phyloP scores from a whole-genome alignment of 2,888 invertebrate genomes.

The Anthoptus insignis region DNA sequence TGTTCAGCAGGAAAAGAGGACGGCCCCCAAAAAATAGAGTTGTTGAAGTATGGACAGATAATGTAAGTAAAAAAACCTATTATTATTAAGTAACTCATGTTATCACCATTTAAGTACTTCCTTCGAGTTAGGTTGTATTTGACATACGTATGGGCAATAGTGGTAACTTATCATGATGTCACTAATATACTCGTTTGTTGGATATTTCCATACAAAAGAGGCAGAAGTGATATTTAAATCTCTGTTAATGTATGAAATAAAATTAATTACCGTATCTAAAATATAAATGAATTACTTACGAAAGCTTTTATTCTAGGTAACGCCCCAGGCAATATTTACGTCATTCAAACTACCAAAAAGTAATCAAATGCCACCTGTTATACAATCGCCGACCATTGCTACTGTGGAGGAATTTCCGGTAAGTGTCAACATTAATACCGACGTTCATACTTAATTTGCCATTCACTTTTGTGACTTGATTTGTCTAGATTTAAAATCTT shows the following conservation, averaged over 20 bases:
- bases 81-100: too few species aligned
- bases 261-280: not conserved
- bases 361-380: constrained; percentile 76
- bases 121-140: too few species aligned
- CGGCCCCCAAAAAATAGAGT: constrained; percentile 99
- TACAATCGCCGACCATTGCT: constrained; percentile 74
- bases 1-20: constrained; percentile 97
- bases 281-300: not conserved
- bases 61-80: constrained; percentile 83
- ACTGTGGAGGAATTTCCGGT: constrained; percentile 82
- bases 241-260: not conserved
- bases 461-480: constrained; percentile 24
- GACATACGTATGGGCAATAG: too few species aligned
- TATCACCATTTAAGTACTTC: too few species aligned
- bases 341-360: constrained; percentile 96
- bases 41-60: constrained; percentile 96
- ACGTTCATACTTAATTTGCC: constrained; percentile 10
- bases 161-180: too few species aligned
- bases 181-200: too few species aligned
- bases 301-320: constrained; percentile 74
- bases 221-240: too few species aligned
- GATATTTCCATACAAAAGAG: too few species aligned
- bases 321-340: constrained; percentile 97
- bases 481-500: constrained; percentile 25
- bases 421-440: constrained; percentile 54